These are phyloP conservation scores for Galerucella nymphaeae DNA, from an alignment of 2,888 invertebrate genomes.

Conservation along the genomic window DNA sequence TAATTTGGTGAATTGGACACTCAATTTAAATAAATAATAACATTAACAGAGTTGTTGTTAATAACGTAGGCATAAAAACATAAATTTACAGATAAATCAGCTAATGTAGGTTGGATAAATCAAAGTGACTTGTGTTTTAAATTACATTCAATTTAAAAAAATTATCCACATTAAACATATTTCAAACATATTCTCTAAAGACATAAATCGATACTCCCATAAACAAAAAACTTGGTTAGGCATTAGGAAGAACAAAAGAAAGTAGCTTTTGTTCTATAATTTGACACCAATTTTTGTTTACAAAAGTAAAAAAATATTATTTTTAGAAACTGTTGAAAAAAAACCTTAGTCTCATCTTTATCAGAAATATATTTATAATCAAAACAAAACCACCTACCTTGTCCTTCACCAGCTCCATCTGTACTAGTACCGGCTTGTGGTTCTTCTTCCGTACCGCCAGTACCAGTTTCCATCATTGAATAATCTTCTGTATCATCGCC, in stretches of 20 bases:
- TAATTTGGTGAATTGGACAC: too few relatives aligned
- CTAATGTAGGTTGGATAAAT: too few relatives aligned
- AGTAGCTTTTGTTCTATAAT: neutral
- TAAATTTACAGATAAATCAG: too few relatives aligned
- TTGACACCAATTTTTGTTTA: neutral
- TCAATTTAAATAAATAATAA: too few relatives aligned
- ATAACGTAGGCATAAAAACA: too few relatives aligned
- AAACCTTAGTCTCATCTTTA: slow-evolving; percentile 20
- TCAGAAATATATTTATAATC: slow-evolving; percentile 35
- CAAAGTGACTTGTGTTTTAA: too few relatives aligned
- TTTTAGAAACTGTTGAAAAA: neutral
- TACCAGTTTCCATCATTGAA: slow-evolving; percentile 58
- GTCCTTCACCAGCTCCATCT: slow-evolving; percentile 61
- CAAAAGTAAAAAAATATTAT: neutral
- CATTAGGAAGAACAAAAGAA: neutral
- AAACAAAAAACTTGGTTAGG: neutral
- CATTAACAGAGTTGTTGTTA: too few relatives aligned
- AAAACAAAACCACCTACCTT: slow-evolving; percentile 61
- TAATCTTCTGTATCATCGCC: slow-evolving; percentile 61
- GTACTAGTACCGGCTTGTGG: slow-evolving; percentile 63
- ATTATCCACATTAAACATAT: too few relatives aligned
- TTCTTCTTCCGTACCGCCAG: slow-evolving; percentile 56
- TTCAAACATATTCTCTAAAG: neutral
- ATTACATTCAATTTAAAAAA: too few relatives aligned
- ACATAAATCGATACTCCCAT: neutral